phyloP scores from a whole-genome alignment of 2,113 vertebrate genomes.

The Sander lucioperca region DNA sequence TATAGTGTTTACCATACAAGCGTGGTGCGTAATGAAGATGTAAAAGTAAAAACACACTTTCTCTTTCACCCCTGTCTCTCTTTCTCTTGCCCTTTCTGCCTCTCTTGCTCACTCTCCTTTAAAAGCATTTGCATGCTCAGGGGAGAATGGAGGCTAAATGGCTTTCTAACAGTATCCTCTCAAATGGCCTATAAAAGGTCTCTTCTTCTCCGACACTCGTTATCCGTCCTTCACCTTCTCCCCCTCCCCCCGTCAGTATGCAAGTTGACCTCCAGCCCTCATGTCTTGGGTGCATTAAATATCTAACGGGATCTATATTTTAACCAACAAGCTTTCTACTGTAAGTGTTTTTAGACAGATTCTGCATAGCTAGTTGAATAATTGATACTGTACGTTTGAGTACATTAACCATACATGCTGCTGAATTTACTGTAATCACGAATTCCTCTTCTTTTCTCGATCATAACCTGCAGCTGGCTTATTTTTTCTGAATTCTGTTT shows the following conservation, averaged over 20 bases:
- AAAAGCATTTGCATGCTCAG: constrained; percentile 68
- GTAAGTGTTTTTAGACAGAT: constrained; percentile 42
- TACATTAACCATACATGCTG: constrained; percentile 27
- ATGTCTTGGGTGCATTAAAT: constrained; percentile 22
- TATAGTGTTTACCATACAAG: constrained; percentile 24
- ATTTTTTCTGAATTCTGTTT: not conserved
- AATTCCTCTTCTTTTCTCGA: not conserved
- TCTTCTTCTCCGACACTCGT: constrained; percentile 55
- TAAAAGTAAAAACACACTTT: constrained; percentile 23
- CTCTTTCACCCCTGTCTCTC: not conserved
- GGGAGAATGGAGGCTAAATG: constrained; percentile 64
- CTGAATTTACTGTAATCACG: constrained; percentile 5
- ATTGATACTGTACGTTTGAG: constrained; percentile 35
- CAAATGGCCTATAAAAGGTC: constrained; percentile 47
- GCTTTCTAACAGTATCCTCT: constrained; percentile 55
- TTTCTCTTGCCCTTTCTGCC: not conserved
- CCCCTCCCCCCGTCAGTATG: not conserved
- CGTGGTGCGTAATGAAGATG: constrained; percentile 7
- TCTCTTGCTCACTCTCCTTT: constrained; percentile 35
- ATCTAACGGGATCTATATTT: constrained; percentile 35
- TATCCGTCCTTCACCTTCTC: constrained; percentile 31
- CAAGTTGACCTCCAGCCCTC: constrained; percentile 34
- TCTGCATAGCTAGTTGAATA: constrained; percentile 44
- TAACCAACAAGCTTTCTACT: constrained; percentile 3
- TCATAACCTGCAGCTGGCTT: not conserved